Evolutionary conservation across 2,797 vertebrate genomes (phyloP).

Genomic region (Craterocephalus amniculus): DNA sequence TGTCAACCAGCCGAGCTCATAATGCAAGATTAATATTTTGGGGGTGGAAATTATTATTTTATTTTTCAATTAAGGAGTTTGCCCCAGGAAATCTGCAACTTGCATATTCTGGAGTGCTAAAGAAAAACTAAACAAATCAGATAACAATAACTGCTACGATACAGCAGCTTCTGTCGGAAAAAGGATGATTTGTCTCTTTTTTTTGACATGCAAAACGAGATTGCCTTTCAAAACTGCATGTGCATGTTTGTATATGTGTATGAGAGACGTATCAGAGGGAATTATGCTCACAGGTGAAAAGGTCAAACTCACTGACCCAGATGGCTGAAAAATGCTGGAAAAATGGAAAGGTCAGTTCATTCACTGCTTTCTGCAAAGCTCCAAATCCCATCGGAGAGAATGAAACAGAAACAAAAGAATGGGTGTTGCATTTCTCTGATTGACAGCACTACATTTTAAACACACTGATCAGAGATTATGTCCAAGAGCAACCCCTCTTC

Average conservation of each 20-base stretch:
- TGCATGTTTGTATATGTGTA: neutral
- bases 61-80: neutral
- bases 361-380: slow-evolving; percentile 37
- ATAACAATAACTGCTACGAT: neutral
- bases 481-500: slow-evolving; percentile 25
- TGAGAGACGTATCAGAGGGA: slow-evolving; percentile 47
- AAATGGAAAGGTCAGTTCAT: slow-evolving; percentile 65
- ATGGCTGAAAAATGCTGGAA: slow-evolving; percentile 27
- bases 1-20: slow-evolving; percentile 48
- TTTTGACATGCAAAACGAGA: slow-evolving; percentile 4
- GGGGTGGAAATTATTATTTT: neutral
- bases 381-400: slow-evolving; percentile 51
- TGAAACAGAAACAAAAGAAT: slow-evolving; percentile 20
- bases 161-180: neutral
- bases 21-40: slow-evolving; percentile 49
- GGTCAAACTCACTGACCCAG: slow-evolving; percentile 53
- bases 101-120: neutral
- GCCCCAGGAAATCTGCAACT: neutral
- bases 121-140: neutral
- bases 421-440: slow-evolving; percentile 13
- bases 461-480: neutral
- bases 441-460: slow-evolving; percentile 20
- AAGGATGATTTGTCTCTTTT: neutral
- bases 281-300: slow-evolving; percentile 66
- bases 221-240: neutral